phyloP scores from a whole-genome alignment of 2,888 invertebrate genomes.

The Fragum sueziense region DNA sequence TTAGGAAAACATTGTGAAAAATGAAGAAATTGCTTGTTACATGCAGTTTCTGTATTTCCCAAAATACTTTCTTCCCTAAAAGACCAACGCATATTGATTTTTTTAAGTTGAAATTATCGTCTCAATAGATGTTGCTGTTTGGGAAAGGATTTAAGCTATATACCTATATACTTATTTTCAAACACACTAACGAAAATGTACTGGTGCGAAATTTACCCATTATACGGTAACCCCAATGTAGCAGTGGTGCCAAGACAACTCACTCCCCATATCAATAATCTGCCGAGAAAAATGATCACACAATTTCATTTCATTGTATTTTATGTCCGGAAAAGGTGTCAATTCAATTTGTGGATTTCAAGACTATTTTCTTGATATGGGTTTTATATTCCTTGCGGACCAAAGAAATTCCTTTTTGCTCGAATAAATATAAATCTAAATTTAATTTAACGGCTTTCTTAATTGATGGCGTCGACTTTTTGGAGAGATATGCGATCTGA shows the following conservation, averaged over 20 bases:
- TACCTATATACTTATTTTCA: no score
- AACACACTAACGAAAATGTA: no score
- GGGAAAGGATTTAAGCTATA: no score
- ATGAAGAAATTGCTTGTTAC: no score
- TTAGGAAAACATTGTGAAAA: no score
- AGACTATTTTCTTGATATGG: constrained; percentile 50
- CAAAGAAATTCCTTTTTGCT: constrained; percentile 43
- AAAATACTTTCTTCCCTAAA: no score
- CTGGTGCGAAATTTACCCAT: no score
- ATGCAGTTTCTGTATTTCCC: no score
- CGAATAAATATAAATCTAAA: constrained; percentile 58
- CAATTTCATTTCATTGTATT: constrained; percentile 58
- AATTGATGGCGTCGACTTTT: constrained; percentile 45
- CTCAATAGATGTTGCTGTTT: no score
- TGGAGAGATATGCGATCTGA: constrained; percentile 19
- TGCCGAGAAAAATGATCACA: constrained; percentile 16
- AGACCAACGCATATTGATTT: no score
- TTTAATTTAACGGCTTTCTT: constrained; percentile 56
- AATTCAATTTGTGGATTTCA: constrained; percentile 53
- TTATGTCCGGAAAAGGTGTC: constrained; percentile 55
- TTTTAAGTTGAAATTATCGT: no score
- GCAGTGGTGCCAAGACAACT: not conserved
- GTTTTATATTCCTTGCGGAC: constrained; percentile 46
- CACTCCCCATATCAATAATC: constrained; percentile 10
- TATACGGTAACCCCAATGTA: no score